A percentile compares a stretch with the other conserved stretches of the same genome.
phyloP scores from a whole-genome alignment of 2,797 vertebrate species.

The Eptatretus atami region DNA sequence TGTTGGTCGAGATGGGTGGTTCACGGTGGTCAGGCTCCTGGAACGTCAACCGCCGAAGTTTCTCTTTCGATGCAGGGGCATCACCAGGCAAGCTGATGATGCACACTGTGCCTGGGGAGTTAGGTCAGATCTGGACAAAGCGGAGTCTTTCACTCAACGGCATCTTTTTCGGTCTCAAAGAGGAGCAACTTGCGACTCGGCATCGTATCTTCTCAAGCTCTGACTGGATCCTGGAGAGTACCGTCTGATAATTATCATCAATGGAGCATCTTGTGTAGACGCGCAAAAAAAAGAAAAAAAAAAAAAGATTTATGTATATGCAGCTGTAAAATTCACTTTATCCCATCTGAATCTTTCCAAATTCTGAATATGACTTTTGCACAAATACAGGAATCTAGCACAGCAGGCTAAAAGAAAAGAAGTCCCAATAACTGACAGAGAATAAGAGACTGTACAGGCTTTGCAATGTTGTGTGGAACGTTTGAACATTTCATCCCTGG shows the following conservation, averaged over 20 bases:
- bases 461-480: too few species aligned
- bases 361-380: too few species aligned
- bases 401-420: too few species aligned
- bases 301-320: too few species aligned
- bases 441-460: too few species aligned
- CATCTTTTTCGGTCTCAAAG: constrained; percentile 33
- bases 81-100: constrained; percentile 34
- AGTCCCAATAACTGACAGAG: too few species aligned
- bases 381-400: too few species aligned
- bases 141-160: constrained; percentile 59
- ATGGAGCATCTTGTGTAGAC: not conserved
- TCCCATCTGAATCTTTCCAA: too few species aligned
- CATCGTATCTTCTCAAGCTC: constrained; percentile 12
- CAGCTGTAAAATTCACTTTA: too few species aligned
- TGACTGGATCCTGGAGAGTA: constrained; percentile 25
- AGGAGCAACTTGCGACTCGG: constrained; percentile 25
- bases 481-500: too few species aligned
- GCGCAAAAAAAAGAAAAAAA: too few species aligned
- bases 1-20: constrained; percentile 7
- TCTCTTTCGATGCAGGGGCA: constrained; percentile 26
- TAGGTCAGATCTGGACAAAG: constrained; percentile 28
- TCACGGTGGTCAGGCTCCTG: not conserved
- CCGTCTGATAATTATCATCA: constrained; percentile 14
- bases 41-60: constrained; percentile 23
- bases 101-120: constrained; percentile 10